Evolutionary conservation across 2,888 invertebrate genomes (phyloP).

Genomic region (Azorinus chamasolen): DNA sequence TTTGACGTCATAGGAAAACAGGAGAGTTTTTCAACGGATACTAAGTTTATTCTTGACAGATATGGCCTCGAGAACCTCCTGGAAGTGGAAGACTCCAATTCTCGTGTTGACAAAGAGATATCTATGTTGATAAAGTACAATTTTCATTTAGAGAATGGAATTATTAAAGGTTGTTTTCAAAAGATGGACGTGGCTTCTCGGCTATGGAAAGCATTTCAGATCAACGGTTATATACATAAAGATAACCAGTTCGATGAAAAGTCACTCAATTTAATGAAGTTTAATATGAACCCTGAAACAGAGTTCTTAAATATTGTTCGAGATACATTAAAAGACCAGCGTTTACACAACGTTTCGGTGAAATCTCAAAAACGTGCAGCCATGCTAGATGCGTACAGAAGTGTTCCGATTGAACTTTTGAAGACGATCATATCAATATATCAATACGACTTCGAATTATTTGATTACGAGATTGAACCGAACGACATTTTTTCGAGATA

Average conservation of each 20-base stretch:
- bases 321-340: too few relatives aligned
- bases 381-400: conserved; percentile 49
- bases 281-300: too few relatives aligned
- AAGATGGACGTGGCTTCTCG: conserved; percentile 37
- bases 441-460: conserved; percentile 63
- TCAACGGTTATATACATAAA: conserved; percentile 62
- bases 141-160: conserved; percentile 33
- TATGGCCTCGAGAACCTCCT: conserved; percentile 35
- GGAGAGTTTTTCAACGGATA: conserved; percentile 58
- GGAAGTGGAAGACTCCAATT: conserved; percentile 1
- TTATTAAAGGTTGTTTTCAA: conserved; percentile 40
- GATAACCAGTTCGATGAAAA: conserved; percentile 1
- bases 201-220: conserved; percentile 61
- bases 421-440: conserved; percentile 40
- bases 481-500: too few relatives aligned
- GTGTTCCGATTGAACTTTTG: conserved; percentile 29
- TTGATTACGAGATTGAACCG: conserved; percentile 44
- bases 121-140: conserved; percentile 52
- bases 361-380: conserved; percentile 27
- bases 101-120: conserved; percentile 40
- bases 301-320: too few relatives aligned
- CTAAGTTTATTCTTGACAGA: conserved; percentile 39
- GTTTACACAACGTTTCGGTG: background rate
- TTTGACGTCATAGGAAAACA: conserved; percentile 62
- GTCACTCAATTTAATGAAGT: too few relatives aligned